These are phyloP conservation scores for Drosophila rellima DNA, from an alignment of 2,888 invertebrate species.

Conservation along the genomic window DNA sequence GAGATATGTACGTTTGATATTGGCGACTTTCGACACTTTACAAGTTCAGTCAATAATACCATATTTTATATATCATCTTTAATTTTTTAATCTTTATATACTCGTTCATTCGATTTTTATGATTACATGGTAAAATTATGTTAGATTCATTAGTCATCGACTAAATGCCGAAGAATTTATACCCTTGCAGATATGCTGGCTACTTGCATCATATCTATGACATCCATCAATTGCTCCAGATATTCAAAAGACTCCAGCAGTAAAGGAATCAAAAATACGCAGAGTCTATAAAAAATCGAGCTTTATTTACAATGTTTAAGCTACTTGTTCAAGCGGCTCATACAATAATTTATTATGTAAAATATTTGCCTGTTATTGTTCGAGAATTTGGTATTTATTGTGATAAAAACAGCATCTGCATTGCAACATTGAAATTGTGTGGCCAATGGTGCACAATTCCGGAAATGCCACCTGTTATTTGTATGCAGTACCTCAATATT, in stretches of 20 bases:
- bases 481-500: constrained; percentile 57
- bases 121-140: too few species aligned
- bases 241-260: background rate
- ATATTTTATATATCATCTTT: too few species aligned
- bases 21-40: too few species aligned
- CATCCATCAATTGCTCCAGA: background rate
- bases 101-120: too few species aligned
- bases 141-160: too few species aligned
- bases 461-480: constrained; percentile 73
- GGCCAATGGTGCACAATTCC: constrained; percentile 51
- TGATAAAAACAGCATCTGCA: constrained; percentile 29
- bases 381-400: constrained; percentile 41
- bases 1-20: too few species aligned
- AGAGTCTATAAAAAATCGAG: background rate
- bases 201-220: too few species aligned
- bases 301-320: constrained; percentile 22
- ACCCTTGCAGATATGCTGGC: too few species aligned
- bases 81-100: too few species aligned
- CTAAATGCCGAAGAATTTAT: too few species aligned
- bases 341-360: constrained; percentile 21
- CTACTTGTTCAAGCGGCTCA: constrained; percentile 11
- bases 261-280: background rate
- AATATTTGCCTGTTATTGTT: constrained; percentile 43
- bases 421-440: constrained; percentile 37
- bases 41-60: too few species aligned